Conservation (phyloP, 2,797 vertebrate genomes). For the Stomatorhinus walkeri region DNA sequence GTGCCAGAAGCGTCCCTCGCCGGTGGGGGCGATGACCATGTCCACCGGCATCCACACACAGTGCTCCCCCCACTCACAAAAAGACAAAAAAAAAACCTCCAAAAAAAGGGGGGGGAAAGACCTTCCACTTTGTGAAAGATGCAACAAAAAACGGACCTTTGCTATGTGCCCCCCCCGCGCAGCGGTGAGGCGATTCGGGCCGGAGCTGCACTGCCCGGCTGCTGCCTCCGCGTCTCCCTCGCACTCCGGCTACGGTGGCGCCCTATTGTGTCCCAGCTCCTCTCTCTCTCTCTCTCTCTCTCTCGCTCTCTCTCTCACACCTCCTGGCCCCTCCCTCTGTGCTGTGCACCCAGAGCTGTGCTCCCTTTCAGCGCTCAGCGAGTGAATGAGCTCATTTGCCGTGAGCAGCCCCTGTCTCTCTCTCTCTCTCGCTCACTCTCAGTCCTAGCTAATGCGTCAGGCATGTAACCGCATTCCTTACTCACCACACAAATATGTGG, state of each 20-base stretch:
- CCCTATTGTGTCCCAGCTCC: conserved; percentile 11
- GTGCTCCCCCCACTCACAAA: not conserved
- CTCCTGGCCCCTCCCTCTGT: conserved; percentile 41
- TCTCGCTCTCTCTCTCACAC: conserved; percentile 43
- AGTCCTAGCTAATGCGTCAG: conserved; percentile 66
- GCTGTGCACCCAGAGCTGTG: conserved; percentile 40
- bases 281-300: conserved; percentile 40
- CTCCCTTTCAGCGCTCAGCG: conserved; percentile 47
- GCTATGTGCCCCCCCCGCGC: not conserved
- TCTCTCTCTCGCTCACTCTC: conserved; percentile 26
- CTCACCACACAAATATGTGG: conserved; percentile 58
- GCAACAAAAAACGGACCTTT: not conserved
- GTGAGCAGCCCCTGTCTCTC: conserved; percentile 53
- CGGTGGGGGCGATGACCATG: conserved; percentile 68
- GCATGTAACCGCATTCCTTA: conserved; percentile 60
- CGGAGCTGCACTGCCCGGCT: not conserved
- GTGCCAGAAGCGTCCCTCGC: conserved; percentile 74
- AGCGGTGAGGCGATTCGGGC: not conserved
- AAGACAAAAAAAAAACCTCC: not conserved
- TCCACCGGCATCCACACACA: conserved; percentile 68
- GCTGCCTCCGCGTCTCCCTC: conserved; percentile 39
- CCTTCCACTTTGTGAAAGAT: not conserved
- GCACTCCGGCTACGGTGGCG: conserved; percentile 34
- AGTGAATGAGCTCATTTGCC: conserved; percentile 74
- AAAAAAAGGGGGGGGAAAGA: not conserved